A percentile compares a stretch with the other conserved stretches of the same genome.
These are phyloP conservation scores for Callyntrura guangdongensis DNA, from an alignment of 2,888 invertebrate species.

Conservation along the genomic window DNA sequence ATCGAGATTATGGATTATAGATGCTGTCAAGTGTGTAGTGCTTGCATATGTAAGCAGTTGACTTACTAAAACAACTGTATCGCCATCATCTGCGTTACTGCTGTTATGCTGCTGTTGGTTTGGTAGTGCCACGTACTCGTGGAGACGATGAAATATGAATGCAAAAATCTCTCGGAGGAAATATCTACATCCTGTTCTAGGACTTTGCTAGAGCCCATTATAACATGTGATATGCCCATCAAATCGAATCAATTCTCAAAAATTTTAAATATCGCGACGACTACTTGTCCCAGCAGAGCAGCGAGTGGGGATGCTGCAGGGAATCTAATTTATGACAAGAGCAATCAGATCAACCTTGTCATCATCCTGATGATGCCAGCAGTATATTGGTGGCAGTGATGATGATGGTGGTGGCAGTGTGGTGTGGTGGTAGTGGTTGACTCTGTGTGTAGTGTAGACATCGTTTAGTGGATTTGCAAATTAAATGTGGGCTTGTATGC, in stretches of 20 bases:
- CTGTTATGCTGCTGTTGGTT: neutral
- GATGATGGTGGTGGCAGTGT: neutral
- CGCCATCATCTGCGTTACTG: neutral
- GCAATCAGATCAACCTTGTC: conserved; percentile 69
- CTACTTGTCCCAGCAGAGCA: neutral
- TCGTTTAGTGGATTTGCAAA: conserved; percentile 55
- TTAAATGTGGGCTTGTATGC: conserved; percentile 48
- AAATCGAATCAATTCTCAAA: conserved; percentile 44
- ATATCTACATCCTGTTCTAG: neutral
- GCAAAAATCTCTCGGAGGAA: neutral
- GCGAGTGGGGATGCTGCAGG: conserved; percentile 3
- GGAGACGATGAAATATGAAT: conserved; percentile 28
- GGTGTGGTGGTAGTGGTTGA: neutral
- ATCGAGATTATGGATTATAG: conserved; percentile 29
- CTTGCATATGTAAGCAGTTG: conserved; percentile 41
- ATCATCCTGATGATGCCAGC: conserved; percentile 1
- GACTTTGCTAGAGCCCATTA: neutral
- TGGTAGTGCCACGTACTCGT: too few relatives aligned
- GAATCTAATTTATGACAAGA: conserved; percentile 73
- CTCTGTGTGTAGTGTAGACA: neutral
- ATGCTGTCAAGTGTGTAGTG: conserved; percentile 50
- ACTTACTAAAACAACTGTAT: neutral
- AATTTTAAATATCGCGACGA: too few relatives aligned
- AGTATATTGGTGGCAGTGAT: neutral
- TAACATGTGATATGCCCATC: neutral